A percentile compares a stretch with the other conserved stretches of the same genome.
phyloP scores from a whole-genome alignment of 2,113 vertebrate species.

The Chrysochloris asiatica region DNA sequence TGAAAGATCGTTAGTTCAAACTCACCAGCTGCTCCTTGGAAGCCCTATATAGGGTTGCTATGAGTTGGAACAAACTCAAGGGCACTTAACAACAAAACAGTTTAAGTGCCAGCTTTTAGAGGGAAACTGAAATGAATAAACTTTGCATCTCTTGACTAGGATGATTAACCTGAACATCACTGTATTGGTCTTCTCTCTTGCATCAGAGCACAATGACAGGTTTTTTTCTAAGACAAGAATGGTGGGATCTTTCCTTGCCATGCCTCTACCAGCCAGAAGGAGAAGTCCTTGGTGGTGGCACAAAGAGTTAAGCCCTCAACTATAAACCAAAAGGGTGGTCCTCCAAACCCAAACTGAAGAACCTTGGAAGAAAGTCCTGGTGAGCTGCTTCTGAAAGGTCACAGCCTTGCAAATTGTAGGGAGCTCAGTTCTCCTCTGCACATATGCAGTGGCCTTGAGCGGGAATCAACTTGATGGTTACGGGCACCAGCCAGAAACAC shows the following conservation, averaged over 20 bases:
- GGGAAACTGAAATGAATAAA: no score
- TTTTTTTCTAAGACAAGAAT: background rate
- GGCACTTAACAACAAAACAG: no score
- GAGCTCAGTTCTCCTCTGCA: background rate
- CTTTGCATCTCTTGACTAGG: no score
- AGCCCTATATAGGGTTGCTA: no score
- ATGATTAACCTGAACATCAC: no score
- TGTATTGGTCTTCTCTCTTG: no score
- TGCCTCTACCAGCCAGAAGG: background rate
- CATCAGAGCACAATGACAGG: background rate
- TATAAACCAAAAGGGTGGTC: background rate
- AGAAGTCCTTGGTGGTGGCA: background rate
- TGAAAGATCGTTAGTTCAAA: no score
- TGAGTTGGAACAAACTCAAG: no score
- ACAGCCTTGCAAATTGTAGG: background rate
- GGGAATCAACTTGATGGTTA: background rate
- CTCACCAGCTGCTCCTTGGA: no score
- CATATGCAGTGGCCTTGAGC: background rate
- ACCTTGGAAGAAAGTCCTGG: background rate
- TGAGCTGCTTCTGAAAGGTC: background rate
- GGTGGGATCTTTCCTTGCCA: rapidly evolving
- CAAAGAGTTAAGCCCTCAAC: background rate
- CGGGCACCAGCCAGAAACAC: background rate
- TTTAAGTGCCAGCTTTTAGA: no score
- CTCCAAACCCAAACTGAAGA: background rate